Evolutionary conservation across 2,797 vertebrate species (phyloP).

Genomic region (Spinus olivaceus): DNA sequence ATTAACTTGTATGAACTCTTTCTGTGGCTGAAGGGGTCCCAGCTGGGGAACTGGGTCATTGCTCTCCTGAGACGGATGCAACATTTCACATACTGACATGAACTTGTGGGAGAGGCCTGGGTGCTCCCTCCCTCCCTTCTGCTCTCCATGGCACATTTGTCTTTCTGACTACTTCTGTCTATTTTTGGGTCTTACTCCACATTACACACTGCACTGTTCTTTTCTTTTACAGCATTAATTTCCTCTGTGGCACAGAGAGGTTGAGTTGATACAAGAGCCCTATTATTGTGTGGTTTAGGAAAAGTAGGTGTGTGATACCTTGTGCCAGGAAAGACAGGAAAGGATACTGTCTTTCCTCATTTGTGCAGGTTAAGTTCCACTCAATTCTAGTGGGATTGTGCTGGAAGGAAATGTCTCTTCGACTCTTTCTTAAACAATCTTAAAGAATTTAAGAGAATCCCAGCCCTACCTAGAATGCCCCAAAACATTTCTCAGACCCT

Average conservation of each 20-base stretch:
- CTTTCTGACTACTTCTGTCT: slow-evolving; percentile 20
- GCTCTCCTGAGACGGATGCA: slow-evolving; percentile 72
- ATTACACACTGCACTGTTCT: neutral
- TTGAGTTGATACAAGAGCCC: neutral
- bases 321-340: neutral
- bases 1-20: slow-evolving; percentile 84
- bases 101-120: neutral
- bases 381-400: neutral
- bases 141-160: neutral
- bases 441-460: neutral
- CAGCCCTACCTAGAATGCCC: neutral
- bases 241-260: neutral
- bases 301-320: neutral
- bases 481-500: neutral
- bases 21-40: slow-evolving; percentile 79
- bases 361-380: neutral
- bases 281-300: neutral
- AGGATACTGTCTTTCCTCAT: neutral
- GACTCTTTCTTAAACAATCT: neutral
- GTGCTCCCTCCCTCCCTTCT: neutral
- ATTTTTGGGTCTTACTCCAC: neutral
- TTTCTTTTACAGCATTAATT: neutral
- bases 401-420: neutral
- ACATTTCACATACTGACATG: slow-evolving; percentile 6
- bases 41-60: slow-evolving; percentile 75